Evolutionary conservation across 2,888 invertebrate genomes (phyloP).

Genomic region (Eurytoma adleriae): DNA sequence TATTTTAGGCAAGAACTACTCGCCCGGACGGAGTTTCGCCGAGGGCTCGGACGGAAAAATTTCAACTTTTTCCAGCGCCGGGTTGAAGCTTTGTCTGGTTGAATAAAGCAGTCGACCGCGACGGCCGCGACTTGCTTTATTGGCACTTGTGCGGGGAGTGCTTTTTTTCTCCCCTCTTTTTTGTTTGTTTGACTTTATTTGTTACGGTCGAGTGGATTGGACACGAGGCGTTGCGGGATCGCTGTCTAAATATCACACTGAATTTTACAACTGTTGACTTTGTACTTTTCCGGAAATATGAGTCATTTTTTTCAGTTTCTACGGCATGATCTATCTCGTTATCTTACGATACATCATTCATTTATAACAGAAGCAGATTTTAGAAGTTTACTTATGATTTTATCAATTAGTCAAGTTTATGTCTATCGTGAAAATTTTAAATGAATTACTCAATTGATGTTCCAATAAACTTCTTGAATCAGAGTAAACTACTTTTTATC

Average conservation of each 20-base stretch:
- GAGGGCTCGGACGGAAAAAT: conserved; percentile 31
- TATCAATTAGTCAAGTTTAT: too few species aligned
- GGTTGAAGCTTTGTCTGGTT: conserved; percentile 5
- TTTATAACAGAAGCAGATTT: too few species aligned
- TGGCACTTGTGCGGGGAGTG: conserved; percentile 41
- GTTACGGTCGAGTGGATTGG: conserved; percentile 26
- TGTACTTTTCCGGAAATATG: neutral
- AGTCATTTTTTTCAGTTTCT: too few species aligned
- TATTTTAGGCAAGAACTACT: conserved; percentile 38
- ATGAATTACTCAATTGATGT: too few species aligned
- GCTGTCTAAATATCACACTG: conserved; percentile 19
- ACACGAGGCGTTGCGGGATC: conserved; percentile 24
- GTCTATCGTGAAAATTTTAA: too few species aligned
- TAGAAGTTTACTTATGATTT: too few species aligned
- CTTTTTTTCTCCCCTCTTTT: conserved; percentile 19
- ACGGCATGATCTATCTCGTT: too few species aligned
- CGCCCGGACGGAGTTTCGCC: conserved; percentile 2
- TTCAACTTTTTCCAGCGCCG: conserved; percentile 31
- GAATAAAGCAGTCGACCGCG: conserved; percentile 35
- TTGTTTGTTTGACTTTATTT: neutral
- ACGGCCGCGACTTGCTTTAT: conserved; percentile 38
- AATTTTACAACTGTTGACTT: conserved; percentile 22
- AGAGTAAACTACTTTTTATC: too few species aligned
- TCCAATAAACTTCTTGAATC: too few species aligned
- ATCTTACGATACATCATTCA: too few species aligned